phyloP scores from a whole-genome alignment of 35 echinoderm and acorn worm genomes.

The Stichopus chloronotus region DNA sequence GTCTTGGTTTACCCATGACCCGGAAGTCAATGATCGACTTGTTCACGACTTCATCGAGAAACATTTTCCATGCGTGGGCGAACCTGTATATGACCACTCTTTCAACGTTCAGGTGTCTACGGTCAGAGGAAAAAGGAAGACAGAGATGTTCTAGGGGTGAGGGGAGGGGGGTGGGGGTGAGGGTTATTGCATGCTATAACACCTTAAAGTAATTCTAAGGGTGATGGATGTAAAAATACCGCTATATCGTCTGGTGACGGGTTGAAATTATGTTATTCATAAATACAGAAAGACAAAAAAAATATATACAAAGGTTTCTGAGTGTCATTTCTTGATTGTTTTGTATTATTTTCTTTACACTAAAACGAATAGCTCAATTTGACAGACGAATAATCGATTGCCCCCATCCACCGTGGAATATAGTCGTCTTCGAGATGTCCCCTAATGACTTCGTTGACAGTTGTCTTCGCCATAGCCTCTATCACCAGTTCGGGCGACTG shows the following conservation, averaged over 20 bases:
- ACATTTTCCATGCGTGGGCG: neutral
- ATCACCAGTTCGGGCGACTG: neutral
- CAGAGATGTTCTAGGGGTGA: too few relatives aligned
- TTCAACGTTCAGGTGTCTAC: neutral
- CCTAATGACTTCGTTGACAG: neutral
- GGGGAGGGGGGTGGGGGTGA: too few relatives aligned
- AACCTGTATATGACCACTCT: neutral
- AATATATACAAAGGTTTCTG: neutral
- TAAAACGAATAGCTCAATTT: neutral
- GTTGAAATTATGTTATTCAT: neutral
- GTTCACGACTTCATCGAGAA: neutral
- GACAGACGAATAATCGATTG: slow-evolving; percentile 19
- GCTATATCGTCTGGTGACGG: neutral
- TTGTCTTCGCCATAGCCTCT: neutral
- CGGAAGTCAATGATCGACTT: neutral
- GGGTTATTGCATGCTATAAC: neutral
- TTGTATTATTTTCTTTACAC: neutral
- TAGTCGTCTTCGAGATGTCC: neutral
- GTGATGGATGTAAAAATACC: neutral
- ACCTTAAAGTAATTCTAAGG: neutral
- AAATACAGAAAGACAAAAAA: neutral
- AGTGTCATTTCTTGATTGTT: neutral
- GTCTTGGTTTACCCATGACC: slow-evolving; percentile 6
- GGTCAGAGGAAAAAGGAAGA: neutral
- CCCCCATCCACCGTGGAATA: neutral